Base-by-base conservation (phyloP, 37 sponge, comb jelly and placozoan species). In the Agelas oroides region DNA sequence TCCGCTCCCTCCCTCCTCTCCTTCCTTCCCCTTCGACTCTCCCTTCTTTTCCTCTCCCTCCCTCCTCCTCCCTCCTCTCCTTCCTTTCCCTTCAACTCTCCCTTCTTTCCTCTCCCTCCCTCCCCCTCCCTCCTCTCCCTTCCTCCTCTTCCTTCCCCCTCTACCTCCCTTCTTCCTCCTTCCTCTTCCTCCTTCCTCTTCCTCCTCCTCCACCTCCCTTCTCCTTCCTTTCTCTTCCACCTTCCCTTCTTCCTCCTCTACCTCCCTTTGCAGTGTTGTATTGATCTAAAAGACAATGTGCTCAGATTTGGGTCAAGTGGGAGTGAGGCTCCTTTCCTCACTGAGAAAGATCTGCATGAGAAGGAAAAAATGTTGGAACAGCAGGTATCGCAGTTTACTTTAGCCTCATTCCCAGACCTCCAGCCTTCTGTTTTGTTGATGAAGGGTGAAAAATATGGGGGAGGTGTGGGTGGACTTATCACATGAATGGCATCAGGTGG, bases 221-320 rank as follows among this genome's bases (percentile, higher is more conserved):
- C 12, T 25, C 13, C 27, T 25, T 35, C 23, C 71, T 39, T 30
- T n/a, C 71, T 5, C 71, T 39, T 35, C 37, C 6, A 14, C 71
- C 8, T 13, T 61, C 63, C 63, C 13, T 11, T 13, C 27, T 14
- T n/a, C n/a, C n/a, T n/a, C n/a, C n/a, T n/a, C n/a, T n/a, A n/a
- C n/a, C n/a, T 39, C 1, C 59, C 36, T 28, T 37, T 84, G 1
- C 77, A 96, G 97, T 98, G 99, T 60, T 79, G 87, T 52, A 93
- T 98, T 71, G 99, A 98, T 61, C 88, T 98, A 52, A 78, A 90
- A 37, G 71, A 96, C 55, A 86, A 89, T 72, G 82, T 89, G 12
- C 84, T 98, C 0, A 67, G 73, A 28, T 77, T 98, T 27, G 93
- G 96, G 1, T 96, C 96, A 21, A 92, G 96, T 34, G 92, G 85